A percentile compares a stretch with the other conserved stretches of the same genome.
Conservation (phyloP, 1,140 invertebrate genomes). For the Lerema accius region DNA sequence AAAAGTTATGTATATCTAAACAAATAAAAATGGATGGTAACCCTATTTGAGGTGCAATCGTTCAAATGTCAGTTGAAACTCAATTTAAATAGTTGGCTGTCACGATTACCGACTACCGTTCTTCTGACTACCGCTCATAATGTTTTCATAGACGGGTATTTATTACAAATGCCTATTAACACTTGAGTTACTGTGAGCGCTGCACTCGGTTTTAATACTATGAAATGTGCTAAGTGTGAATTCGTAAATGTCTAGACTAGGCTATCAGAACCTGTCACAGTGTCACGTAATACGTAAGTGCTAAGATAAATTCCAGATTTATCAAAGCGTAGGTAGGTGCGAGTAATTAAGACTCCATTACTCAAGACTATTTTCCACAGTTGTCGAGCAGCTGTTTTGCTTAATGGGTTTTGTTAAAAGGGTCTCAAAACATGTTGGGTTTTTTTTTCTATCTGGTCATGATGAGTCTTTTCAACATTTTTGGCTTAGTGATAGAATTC, state of each 20-base stretch:
- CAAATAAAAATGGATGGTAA: not conserved
- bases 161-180: not conserved
- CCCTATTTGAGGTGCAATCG: slow-evolving; percentile 4
- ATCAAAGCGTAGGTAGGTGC: no score
- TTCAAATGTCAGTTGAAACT: slow-evolving; percentile 32
- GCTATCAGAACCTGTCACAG: not conserved
- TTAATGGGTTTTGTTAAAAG: no score
- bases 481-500: no score
- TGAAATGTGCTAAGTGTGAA: not conserved
- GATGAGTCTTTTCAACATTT: no score
- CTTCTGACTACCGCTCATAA: not conserved
- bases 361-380: no score
- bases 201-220: not conserved
- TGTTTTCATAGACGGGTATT: slow-evolving; percentile 2
- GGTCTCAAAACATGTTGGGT: no score
- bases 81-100: slow-evolving; percentile 25
- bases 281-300: not conserved
- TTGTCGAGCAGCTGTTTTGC: no score
- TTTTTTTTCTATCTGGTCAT: no score
- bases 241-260: not conserved
- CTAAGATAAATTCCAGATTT: no score
- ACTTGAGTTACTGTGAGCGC: not conserved
- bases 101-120: slow-evolving; percentile 11
- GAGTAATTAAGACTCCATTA: no score
- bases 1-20: no score